Evolutionary conservation across 2,888 invertebrate genomes (phyloP).

Genomic region (Flexamia atlantica): DNA sequence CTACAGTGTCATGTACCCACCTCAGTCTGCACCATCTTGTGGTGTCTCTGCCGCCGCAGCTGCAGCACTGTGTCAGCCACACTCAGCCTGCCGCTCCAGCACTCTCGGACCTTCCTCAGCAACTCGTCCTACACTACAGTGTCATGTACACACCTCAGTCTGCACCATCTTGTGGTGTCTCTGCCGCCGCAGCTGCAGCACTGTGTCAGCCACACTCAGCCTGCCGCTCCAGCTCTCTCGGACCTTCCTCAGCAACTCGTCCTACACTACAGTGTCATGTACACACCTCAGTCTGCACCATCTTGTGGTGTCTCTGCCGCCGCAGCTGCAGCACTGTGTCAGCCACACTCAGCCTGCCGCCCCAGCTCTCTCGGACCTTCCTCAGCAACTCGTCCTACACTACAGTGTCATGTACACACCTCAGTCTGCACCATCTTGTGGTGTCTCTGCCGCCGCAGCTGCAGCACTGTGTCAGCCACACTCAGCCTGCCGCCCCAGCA

Average conservation of each 20-base stretch:
- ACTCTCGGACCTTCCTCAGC: slow-evolving; percentile 78
- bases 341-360: too few species aligned
- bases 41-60: slow-evolving; percentile 80
- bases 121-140: slow-evolving; percentile 77
- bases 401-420: slow-evolving; percentile 72
- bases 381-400: too few species aligned
- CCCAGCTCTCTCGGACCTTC: too few species aligned
- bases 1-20: slow-evolving; percentile 71
- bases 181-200: slow-evolving; percentile 82
- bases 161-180: slow-evolving; percentile 85
- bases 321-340: too few species aligned
- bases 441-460: slow-evolving; percentile 81
- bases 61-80: slow-evolving; percentile 84
- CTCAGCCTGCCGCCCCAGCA: slow-evolving; percentile 80
- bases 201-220: slow-evolving; percentile 83
- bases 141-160: slow-evolving; percentile 76
- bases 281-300: too few species aligned
- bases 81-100: slow-evolving; percentile 80
- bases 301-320: too few species aligned
- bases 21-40: slow-evolving; percentile 87
- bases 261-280: slow-evolving; percentile 79
- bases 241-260: slow-evolving; percentile 83
- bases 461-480: slow-evolving; percentile 83
- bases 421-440: slow-evolving; percentile 87
- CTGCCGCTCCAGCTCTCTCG: slow-evolving; percentile 76